These are phyloP conservation scores for Epistrophe eligans DNA, from an alignment of 2,888 invertebrate genomes.

Conservation along the genomic window DNA sequence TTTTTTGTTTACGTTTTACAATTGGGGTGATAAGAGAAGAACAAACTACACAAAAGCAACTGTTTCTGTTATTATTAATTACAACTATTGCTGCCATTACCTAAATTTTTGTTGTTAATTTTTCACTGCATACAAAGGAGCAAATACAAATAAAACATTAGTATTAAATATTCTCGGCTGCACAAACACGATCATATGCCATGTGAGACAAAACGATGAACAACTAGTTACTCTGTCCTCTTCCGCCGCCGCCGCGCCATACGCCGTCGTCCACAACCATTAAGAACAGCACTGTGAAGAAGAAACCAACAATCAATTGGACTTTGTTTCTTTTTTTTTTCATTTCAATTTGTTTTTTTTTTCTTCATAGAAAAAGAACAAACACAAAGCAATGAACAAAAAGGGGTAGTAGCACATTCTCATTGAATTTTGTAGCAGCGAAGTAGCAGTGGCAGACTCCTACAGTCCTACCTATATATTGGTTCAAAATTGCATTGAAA, in stretches of 20 bases:
- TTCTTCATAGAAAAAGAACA: conserved; percentile 22
- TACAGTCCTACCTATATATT: background rate
- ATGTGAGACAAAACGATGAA: conserved; percentile 75
- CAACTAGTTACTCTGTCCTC: conserved; percentile 26
- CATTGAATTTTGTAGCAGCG: conserved; percentile 11
- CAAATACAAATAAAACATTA: conserved; percentile 62
- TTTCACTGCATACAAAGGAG: conserved; percentile 62
- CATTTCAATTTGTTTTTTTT: conserved; percentile 26
- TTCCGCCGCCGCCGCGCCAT: conserved; percentile 14
- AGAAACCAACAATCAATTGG: conserved; percentile 71
- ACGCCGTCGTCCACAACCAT: conserved; percentile 22
- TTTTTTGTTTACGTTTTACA: background rate
- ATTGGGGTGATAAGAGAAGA: conserved; percentile 6
- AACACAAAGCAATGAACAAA: conserved; percentile 29
- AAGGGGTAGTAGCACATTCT: conserved; percentile 56
- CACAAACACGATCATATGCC: conserved; percentile 74
- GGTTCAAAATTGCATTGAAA: conserved; percentile 61
- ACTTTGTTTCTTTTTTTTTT: conserved; percentile 44
- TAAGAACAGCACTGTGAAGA: conserved; percentile 56
- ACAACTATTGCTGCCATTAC: conserved; percentile 73
- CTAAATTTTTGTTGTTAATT: conserved; percentile 65
- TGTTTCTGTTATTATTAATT: conserved; percentile 71
- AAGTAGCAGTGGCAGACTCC: background rate
- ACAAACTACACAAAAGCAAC: conserved; percentile 63
- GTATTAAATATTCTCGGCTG: conserved; percentile 39